Evolutionary conservation across 2,797 vertebrate genomes (phyloP), one percentile per base, ranked within the genome.

Genomic region (Tragopan temminckii): DNA sequence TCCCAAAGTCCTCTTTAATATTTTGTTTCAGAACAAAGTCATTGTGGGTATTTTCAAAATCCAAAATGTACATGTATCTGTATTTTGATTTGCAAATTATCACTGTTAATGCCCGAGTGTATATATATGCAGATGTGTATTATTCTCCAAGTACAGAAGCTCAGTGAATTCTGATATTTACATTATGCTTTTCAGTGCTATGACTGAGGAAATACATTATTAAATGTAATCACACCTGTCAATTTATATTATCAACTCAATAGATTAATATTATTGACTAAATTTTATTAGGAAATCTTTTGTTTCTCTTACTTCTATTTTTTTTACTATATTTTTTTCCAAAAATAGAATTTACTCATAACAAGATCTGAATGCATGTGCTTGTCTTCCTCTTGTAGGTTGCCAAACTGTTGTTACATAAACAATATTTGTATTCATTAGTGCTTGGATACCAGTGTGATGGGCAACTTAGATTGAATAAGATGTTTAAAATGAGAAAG

Each of bases 281-380:
- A 76, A 95, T 94, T 89, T 82, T 29, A 77, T 93, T 70, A 77
- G 46, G 58, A 92, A 85, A 85, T 87, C n/a, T 33, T 76, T 72
- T 66, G 10, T 77, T 94, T 64, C 45, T 80, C 23, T 55, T 74
- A 52, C 17, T 83, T 91, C 36, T 88, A 16, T 85, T 89, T 70
- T 80, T 25, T 84, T 23, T 53, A 4, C 5, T 36, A 5, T 1
- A n/a, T 48, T 72, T 52, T 71, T 92, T 93, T 59, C 6, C 53
- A n/a, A 17, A 53, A 35, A 46, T 36, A 45, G 43, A 66, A 72
- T 83, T 93, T 83, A 59, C 50, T 59, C 69, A 21, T 89, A 79
- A 72, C 45, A 35, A 87, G 55, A 69, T 75, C 36, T 75, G 50
- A 96, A 72, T 71, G 8, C 45, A 31, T 27, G 23, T 87, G 45